Base-by-base conservation (phyloP, 2,888 invertebrate species). In the Sinotaia quadrata region DNA sequence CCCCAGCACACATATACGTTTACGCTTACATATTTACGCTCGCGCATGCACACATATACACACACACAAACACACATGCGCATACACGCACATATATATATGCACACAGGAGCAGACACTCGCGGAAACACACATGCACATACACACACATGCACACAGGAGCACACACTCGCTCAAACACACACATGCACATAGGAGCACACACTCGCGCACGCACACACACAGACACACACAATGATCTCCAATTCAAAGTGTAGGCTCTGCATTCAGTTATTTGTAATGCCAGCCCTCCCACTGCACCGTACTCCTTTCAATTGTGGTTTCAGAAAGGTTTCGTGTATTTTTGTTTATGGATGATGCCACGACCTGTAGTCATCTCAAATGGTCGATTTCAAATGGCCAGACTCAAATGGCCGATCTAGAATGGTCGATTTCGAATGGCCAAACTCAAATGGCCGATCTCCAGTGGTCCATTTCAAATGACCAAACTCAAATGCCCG, bases 11-110 rank as follows among this genome's bases (percentile, higher is more conserved):
- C n/a, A n/a, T n/a, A n/a, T n/a, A n/a, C n/a, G n/a, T n/a, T n/a
- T n/a, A n/a, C n/a, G n/a, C n/a, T n/a, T n/a, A n/a, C n/a, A n/a
- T n/a, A n/a, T n/a, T n/a, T n/a, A n/a, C n/a, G n/a, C n/a, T n/a
- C n/a, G n/a, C n/a, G n/a, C n/a, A n/a, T n/a, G n/a, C n/a, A n/a
- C n/a, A n/a, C n/a, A n/a, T n/a, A n/a, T n/a, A 47, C 33, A 44
- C 61, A 47, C 27, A 27, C 61, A 47, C 21, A 59, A 37, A 61
- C 49, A 24, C 61, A 61, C 31, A 47, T 33, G 49, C 61, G 12
- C 33, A 49, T 29, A 61, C 33, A 61, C 29, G 49, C 31, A 51
- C 41, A 8, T 12, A 8, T 29, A 24, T 3, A 1, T 36, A 21
- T 29, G 8, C 33, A n/a, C 33, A 15, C 24, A 10, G 24, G 21